Conservation (phyloP, 2,797 vertebrate genomes). For the Rhyacichthys aspro region DNA sequence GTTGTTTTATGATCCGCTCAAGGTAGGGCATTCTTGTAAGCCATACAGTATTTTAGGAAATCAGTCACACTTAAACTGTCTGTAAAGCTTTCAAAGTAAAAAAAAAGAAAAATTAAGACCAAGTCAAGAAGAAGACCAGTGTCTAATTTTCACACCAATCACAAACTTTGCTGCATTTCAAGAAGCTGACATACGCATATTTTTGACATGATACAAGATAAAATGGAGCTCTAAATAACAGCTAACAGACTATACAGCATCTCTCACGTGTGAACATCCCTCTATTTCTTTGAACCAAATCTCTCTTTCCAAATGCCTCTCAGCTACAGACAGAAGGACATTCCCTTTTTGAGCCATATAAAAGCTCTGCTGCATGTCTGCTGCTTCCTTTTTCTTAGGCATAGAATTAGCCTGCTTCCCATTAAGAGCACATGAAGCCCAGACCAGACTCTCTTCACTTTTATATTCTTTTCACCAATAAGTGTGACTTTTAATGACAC, state of each 20-base stretch:
- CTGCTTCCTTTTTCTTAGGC: slow-evolving; percentile 40
- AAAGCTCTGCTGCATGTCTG: slow-evolving; percentile 78
- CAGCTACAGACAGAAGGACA: slow-evolving; percentile 80
- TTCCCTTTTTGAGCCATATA: slow-evolving; percentile 76
- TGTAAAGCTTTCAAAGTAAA: not conserved
- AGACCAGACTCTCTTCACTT: slow-evolving; percentile 29
- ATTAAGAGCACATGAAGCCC: slow-evolving; percentile 62
- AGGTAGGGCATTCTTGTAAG: slow-evolving; percentile 14
- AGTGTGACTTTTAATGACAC: slow-evolving; percentile 2
- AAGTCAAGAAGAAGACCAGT: too few relatives aligned
- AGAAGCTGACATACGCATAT: too few relatives aligned
- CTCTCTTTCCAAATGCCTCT: slow-evolving; percentile 50
- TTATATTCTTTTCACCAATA: too few relatives aligned
- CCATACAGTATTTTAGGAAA: slow-evolving; percentile 31
- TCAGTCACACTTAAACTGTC: slow-evolving; percentile 32
- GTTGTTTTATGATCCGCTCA: slow-evolving; percentile 23
- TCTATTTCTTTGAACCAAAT: slow-evolving; percentile 18
- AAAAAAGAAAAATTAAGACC: too few relatives aligned
- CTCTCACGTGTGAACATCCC: slow-evolving; percentile 16
- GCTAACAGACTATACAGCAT: not conserved
- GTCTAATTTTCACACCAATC: too few relatives aligned
- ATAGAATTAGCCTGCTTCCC: slow-evolving; percentile 47
- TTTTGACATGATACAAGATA: too few relatives aligned
- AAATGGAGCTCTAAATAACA: not conserved
- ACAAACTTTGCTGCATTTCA: too few relatives aligned